Evolutionary conservation across 2,113 vertebrate species (phyloP), one percentile per base, ranked within the genome.

Genomic region (Hassar affinis): DNA sequence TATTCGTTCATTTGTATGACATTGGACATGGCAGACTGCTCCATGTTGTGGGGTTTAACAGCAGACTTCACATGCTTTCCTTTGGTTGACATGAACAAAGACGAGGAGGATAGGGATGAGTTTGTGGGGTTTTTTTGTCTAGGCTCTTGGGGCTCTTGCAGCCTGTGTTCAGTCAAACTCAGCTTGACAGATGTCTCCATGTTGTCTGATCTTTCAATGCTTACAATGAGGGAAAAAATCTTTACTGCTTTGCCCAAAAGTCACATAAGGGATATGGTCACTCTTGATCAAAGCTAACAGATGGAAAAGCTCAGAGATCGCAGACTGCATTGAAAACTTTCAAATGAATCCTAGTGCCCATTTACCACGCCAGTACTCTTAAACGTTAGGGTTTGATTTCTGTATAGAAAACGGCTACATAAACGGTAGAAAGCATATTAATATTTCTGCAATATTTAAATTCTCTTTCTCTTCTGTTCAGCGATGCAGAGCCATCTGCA

Each of bases 21-120:
- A 93, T 88, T 52, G 80, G 85, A 93, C 89, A 91, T 92, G 93
- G 93, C 92, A 93, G 90, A 75, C 66, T 74, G 81, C 78, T 85
- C 66, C n/a, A 84, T 87, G 89, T 90, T 90, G 87, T 85, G 71
- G 92, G 89, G 89, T 90, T 89, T 90, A 87, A 78, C 85, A 84
- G 87, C 86, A 86, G 89, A 89, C 90, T 90, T 89, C 89, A 90
- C 92, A 90, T 93, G 92, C 92, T 93, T 92, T 90, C 86, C 86
- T 93, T 93, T 92, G 91, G 93, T 94, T 93, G 92, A 93, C 93
- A 93, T 93, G 92, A 93, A 89, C 87, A 57, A 61, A 91, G 91
- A 92, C 89, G 78, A 89, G 86, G 82, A 85, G 66, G 88, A 91
- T 90, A 88, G 87, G 88, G 85, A 89, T 79, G 88, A 59, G 84